phyloP scores from a whole-genome alignment of 2,113 vertebrate genomes.

The Rhinopomastus cyanomelas region DNA sequence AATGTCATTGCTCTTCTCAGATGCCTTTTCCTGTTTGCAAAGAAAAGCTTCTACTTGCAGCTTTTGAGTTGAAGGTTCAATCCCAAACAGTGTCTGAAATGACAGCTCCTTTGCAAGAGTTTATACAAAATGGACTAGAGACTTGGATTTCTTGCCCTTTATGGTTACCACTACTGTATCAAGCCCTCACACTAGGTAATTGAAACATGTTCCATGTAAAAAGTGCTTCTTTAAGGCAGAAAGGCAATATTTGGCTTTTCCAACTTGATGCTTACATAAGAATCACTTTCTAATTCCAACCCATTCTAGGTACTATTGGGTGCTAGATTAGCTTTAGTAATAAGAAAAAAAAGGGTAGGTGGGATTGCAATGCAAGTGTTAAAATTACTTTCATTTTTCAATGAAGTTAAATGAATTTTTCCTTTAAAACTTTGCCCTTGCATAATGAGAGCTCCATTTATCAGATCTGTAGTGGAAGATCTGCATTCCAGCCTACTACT shows the following conservation, averaged over 20 bases:
- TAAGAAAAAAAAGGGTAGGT: background rate
- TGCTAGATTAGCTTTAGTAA: background rate
- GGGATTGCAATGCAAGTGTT: background rate
- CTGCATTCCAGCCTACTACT: background rate
- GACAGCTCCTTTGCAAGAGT: background rate
- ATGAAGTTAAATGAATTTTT: background rate
- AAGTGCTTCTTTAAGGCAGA: background rate
- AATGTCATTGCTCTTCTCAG: background rate
- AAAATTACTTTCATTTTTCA: background rate
- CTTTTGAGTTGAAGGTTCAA: background rate
- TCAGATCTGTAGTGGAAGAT: background rate
- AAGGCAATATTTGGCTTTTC: background rate
- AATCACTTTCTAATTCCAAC: background rate
- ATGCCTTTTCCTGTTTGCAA: background rate
- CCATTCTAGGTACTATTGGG: background rate
- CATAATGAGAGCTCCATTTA: background rate
- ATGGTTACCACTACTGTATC: background rate
- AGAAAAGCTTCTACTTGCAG: background rate
- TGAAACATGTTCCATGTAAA: fast-evolving
- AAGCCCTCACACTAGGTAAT: too few relatives aligned
- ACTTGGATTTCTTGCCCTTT: background rate
- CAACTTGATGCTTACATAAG: background rate
- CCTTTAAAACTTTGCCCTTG: background rate
- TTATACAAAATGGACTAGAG: background rate
- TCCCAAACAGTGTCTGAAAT: background rate